Base-by-base conservation (phyloP, 2,888 invertebrate genomes). In the Hydriomena furcata region DNA sequence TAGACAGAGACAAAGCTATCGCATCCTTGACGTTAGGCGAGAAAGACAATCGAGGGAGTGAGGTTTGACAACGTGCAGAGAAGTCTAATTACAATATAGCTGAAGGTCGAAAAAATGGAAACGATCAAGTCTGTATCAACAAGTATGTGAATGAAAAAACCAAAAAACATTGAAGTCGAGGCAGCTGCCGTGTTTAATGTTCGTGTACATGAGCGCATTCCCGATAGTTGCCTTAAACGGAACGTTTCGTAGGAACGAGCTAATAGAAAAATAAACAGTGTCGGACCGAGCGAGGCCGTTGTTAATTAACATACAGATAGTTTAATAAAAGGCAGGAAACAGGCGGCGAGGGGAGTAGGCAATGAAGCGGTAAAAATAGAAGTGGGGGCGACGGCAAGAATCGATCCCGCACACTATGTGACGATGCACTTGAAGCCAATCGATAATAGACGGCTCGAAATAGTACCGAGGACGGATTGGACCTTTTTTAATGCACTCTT, bases 301-400 rank as follows among this genome's bases (percentile, higher is more conserved):
- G 82, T 85, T 89, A 90, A 90, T 90, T 89, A 88, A 87, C 89
- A 89, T 89, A 87, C 82, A 85, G 83, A 89, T 88, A 88, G 85
- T 88, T 88, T 89, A 87, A 89, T 90, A 88, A 84, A 87, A 85
- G 86, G 85, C 90, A 89, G 90, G 89, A 89, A 89, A 76, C 85
- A 75, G 72, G 78, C 83, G 76, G 74, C 73, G 84, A 88, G 89
- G 88, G 89, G 89, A 87, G 87, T 76, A 84, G 72, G 85, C 89
- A 85, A 89, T 89, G 89, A 86, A 87, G 90, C 89, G 87, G 88
- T 89, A 89, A 89, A 90, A 89, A 90, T 90, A 90, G 89, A 87
- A 71, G 80, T 73, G 82, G 80, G 86, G 84, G 82, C 79, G 82
- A 81, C 76, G 71, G 78, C 71, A 73, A 75, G 79, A 79, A 88